Evolutionary conservation across 2,888 invertebrate genomes (phyloP).

Genomic region (Meganola albula): DNA sequence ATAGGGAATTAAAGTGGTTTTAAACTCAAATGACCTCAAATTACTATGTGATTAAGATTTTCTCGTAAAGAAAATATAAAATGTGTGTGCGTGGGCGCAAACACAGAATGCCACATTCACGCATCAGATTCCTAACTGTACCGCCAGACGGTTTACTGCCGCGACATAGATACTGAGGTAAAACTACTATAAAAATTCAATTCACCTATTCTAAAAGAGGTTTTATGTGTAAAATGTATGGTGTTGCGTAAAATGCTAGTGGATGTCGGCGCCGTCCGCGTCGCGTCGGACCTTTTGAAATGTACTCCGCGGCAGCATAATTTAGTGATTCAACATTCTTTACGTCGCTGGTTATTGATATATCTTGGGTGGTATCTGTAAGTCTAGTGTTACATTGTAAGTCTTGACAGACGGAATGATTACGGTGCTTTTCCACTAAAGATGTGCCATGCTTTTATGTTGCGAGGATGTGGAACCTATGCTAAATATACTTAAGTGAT

Average conservation of each 20-base stretch:
- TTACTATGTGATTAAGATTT: constrained; percentile 31
- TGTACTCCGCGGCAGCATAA: constrained; percentile 24
- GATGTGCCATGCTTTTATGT: too few species aligned
- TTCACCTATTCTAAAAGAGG: constrained; percentile 38
- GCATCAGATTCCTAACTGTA: constrained; percentile 68
- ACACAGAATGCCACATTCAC: constrained; percentile 31
- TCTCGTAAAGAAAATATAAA: constrained; percentile 26
- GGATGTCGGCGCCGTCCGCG: constrained; percentile 41
- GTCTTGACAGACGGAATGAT: too few species aligned
- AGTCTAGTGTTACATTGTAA: constrained; percentile 28
- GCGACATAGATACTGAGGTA: constrained; percentile 47
- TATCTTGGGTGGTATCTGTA: constrained; percentile 24
- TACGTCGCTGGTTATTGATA: constrained; percentile 16
- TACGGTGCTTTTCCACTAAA: too few species aligned
- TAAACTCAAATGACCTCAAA: too few species aligned
- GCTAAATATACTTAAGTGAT: too few species aligned
- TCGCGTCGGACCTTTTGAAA: constrained; percentile 42
- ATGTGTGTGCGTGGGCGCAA: constrained; percentile 34
- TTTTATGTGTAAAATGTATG: constrained; percentile 44
- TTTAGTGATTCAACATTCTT: constrained; percentile 24
- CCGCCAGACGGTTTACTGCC: constrained; percentile 37
- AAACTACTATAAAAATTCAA: constrained; percentile 59
- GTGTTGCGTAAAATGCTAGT: constrained; percentile 38
- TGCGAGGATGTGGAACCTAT: too few species aligned
- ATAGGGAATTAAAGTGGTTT: too few species aligned